These are phyloP conservation scores for Excalfactoria chinensis DNA, from an alignment of 2,113 vertebrate species.

Conservation along the genomic window DNA sequence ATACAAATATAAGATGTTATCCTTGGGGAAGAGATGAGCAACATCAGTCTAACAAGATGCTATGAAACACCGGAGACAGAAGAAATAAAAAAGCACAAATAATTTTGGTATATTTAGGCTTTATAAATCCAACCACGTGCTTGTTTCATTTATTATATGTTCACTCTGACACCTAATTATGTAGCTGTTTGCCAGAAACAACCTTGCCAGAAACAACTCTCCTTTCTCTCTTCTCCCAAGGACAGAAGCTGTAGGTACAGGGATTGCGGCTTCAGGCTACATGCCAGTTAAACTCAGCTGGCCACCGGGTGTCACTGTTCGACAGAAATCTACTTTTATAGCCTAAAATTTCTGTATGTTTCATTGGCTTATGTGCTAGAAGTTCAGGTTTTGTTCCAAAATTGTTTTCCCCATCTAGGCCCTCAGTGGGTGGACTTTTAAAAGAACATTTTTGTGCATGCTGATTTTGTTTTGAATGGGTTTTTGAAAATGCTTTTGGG, in stretches of 20 bases:
- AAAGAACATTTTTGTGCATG: neutral
- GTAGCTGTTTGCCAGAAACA: neutral
- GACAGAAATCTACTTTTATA: neutral
- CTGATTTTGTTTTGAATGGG: neutral
- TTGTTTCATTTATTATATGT: neutral
- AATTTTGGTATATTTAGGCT: neutral
- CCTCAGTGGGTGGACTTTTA: neutral
- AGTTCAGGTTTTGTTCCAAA: neutral
- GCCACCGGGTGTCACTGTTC: slow-evolving; percentile 49
- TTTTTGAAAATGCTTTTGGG: neutral
- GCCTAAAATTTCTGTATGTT: fast-evolving
- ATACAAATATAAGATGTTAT: slow-evolving; percentile 64
- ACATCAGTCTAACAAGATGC: neutral
- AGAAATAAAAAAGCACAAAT: neutral
- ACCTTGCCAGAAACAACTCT: neutral
- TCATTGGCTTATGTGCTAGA: fast-evolving
- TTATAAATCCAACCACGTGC: fast-evolving
- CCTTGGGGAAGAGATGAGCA: slow-evolving; percentile 43
- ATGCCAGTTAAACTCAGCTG: neutral
- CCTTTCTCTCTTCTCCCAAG: neutral
- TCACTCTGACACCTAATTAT: neutral
- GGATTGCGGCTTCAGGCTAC: fast-evolving
- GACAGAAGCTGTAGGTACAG: neutral
- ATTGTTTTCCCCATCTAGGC: neutral
- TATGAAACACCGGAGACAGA: neutral